phyloP scores from a whole-genome alignment of 37 sponge, comb jelly and placozoan species.

The Sycon ciliatum region DNA sequence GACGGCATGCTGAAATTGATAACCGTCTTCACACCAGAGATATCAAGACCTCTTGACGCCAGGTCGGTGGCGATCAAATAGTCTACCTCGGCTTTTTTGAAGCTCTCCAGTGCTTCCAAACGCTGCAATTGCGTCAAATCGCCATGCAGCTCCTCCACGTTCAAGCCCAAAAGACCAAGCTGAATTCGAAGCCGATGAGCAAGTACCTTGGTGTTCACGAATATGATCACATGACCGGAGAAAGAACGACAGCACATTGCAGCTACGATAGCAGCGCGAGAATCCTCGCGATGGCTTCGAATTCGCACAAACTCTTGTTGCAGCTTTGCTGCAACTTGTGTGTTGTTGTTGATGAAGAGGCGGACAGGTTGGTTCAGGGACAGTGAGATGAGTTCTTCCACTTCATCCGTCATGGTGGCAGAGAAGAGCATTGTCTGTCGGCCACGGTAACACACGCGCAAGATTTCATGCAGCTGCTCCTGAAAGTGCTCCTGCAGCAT shows the following conservation, averaged over 20 bases:
- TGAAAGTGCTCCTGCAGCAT: slow-evolving; percentile 94
- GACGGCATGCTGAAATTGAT: slow-evolving; percentile 92
- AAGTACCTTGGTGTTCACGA: slow-evolving; percentile 75
- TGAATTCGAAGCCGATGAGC: slow-evolving; percentile 77
- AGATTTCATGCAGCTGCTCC: slow-evolving; percentile 90
- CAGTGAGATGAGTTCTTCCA: slow-evolving; percentile 77
- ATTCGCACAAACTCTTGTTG: slow-evolving; percentile 93
- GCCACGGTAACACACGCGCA: slow-evolving; percentile 63
- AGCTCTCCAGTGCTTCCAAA: slow-evolving; percentile 74
- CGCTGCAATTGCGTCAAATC: slow-evolving; percentile 81
- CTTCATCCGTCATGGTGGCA: slow-evolving; percentile 99
- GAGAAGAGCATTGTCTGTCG: slow-evolving; percentile 98
- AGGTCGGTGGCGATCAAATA: slow-evolving; percentile 88
- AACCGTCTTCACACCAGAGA: slow-evolving; percentile 83
- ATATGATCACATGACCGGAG: slow-evolving; percentile 74
- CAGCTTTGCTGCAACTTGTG: slow-evolving; percentile 80
- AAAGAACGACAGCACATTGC: slow-evolving; percentile 88
- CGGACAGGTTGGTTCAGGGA: slow-evolving; percentile 84
- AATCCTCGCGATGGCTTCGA: slow-evolving; percentile 48
- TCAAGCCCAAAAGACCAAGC: slow-evolving; percentile 72
- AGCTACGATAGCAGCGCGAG: slow-evolving; percentile 67
- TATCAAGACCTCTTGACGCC: slow-evolving; percentile 92
- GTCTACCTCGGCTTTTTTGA: slow-evolving; percentile 66
- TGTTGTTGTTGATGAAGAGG: slow-evolving; percentile 90
- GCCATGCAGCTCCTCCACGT: slow-evolving; percentile 89